Evolutionary conservation across 2,113 vertebrate genomes (phyloP).

Genomic region (Noctilio leporinus): DNA sequence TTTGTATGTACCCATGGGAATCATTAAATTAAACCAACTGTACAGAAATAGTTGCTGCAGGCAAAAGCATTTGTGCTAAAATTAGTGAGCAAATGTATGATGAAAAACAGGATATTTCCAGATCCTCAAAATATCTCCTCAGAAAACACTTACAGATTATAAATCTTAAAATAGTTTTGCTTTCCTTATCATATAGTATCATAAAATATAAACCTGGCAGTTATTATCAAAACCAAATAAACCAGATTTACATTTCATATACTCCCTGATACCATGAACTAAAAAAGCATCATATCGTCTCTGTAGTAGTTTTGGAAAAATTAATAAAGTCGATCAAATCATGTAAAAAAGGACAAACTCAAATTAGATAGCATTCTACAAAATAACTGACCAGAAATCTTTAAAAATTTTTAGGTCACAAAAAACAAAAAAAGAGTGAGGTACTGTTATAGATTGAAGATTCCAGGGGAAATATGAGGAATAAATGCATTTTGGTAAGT

Average conservation of each 20-base stretch:
- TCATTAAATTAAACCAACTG: neutral
- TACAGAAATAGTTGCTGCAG: neutral
- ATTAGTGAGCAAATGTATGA: neutral
- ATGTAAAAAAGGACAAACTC: neutral
- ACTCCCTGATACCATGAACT: accelerated
- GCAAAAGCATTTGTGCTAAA: neutral
- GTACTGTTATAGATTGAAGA: neutral
- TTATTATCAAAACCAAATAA: neutral
- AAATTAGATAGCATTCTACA: neutral
- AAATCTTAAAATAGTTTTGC: neutral
- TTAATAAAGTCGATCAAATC: neutral
- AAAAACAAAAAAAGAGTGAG: neutral
- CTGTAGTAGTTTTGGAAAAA: neutral
- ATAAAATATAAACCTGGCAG: neutral
- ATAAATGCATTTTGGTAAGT: neutral
- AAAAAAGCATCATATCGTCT: neutral
- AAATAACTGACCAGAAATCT: neutral
- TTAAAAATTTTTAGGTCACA: neutral
- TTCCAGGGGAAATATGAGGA: neutral
- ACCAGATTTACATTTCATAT: neutral
- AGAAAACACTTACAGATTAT: neutral
- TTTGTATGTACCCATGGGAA: neutral
- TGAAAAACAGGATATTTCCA: neutral
- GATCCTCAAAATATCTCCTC: neutral
- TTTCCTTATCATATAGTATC: neutral